phyloP scores from a whole-genome alignment of 2,113 vertebrate species.

The Trichomycterus rosablanca region DNA sequence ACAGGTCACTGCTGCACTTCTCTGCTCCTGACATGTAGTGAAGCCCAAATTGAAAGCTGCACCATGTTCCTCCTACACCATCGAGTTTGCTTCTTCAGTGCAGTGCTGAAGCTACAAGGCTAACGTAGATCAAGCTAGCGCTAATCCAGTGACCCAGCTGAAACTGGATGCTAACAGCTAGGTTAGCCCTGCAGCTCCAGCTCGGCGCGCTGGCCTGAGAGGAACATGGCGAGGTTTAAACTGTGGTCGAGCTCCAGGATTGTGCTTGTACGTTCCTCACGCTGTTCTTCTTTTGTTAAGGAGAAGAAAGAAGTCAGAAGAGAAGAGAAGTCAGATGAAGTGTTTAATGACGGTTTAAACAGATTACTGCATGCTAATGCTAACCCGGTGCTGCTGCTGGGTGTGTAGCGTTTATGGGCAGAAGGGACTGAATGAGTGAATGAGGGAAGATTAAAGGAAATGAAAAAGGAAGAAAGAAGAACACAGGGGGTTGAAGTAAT shows the following conservation, averaged over 20 bases:
- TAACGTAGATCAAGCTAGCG: too few species aligned
- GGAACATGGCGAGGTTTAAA: too few species aligned
- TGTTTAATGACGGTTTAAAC: constrained; percentile 96
- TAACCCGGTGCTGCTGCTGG: constrained; percentile 73
- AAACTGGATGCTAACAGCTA: neutral
- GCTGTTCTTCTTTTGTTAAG: constrained; percentile 99
- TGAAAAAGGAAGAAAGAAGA: constrained; percentile 99
- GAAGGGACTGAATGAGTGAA: constrained; percentile 80
- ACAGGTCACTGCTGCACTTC: too few species aligned
- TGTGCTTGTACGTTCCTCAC: constrained; percentile 76
- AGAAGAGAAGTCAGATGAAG: constrained; percentile 90
- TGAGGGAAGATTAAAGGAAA: constrained; percentile 98
- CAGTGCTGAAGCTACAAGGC: too few species aligned
- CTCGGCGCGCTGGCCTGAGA: too few species aligned
- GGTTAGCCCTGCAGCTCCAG: neutral
- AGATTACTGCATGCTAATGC: constrained; percentile 97
- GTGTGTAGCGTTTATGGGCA: constrained; percentile 84
- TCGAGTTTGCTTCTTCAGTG: too few species aligned
- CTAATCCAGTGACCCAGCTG: too few species aligned
- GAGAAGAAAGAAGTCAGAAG: constrained; percentile 93
- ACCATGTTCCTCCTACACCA: too few species aligned
- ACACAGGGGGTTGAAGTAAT: constrained; percentile 87
- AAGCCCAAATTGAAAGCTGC: too few species aligned
- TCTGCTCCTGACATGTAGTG: too few species aligned
- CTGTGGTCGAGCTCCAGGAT: too few species aligned